Conservation (phyloP, 2,113 vertebrate genomes). For the Eclectus roratus region DNA sequence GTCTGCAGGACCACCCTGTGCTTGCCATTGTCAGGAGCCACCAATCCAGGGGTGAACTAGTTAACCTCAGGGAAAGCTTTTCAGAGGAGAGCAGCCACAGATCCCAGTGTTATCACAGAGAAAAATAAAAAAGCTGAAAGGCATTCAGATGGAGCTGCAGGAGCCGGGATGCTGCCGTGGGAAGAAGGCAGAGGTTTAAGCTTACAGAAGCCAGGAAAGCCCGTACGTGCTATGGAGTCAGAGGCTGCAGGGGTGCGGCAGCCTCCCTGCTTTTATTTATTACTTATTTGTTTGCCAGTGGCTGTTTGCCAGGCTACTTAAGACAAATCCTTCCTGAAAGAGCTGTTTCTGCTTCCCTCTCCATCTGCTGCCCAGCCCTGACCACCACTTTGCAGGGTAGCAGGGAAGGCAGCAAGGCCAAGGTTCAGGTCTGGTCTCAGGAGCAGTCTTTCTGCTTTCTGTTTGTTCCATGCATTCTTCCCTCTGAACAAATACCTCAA, state of each 20-base stretch:
- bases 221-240: background rate
- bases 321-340: slow-evolving; percentile 1
- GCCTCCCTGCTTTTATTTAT: slow-evolving; percentile 31
- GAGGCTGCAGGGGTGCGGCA: background rate
- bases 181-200: background rate
- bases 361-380: slow-evolving; percentile 4
- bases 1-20: background rate
- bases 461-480: background rate
- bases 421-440: background rate
- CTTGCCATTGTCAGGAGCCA: background rate
- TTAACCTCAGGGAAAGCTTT: background rate
- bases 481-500: background rate
- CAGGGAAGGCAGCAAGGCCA: background rate
- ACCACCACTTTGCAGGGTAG: background rate
- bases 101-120: background rate
- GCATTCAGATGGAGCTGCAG: background rate
- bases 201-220: background rate
- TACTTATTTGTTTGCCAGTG: slow-evolving; percentile 11
- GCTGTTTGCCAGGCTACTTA: background rate
- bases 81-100: background rate
- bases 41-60: background rate
- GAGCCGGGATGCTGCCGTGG: background rate
- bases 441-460: background rate
- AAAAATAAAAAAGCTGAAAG: background rate
- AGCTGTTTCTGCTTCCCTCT: background rate